Evolutionary conservation across 2,888 invertebrate species (phyloP), one percentile per base, ranked within the genome.

Genomic region (Diploptera punctata): DNA sequence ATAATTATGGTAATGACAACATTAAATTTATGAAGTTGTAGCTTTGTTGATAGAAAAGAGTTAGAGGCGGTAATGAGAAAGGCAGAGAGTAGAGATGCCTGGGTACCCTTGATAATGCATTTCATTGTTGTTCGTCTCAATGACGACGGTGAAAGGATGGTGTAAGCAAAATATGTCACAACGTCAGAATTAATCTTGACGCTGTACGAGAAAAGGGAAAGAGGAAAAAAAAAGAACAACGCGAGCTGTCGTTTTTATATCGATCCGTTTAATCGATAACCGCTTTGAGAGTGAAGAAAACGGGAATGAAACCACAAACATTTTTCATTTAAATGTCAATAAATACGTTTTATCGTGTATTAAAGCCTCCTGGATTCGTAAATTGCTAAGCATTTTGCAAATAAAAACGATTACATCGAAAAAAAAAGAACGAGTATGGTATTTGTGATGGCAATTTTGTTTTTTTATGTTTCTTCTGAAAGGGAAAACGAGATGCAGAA

Each of bases 301-400:
- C 16, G 18, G 18, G 9, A n/a, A n/a, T 9, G 52, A 52, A 29
- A 1, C n/a, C 31, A 3, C 57, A 29, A 29, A 24, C 57, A 29
- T 57, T 29, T 29, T n/a, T 57, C 16, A 57, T 57, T 54, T 54
- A 24, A 54, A 54, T 54, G 26, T 10, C 54, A 57, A 54, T 54
- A 54, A 54, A 13, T 57, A 16, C 29, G 1, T 13, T 31, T 57
- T 57, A 29, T 57, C 29, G 29, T 13, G 21, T 9, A 3, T 54
- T 24, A 54, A 24, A 9, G 2, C 54, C 21, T 54, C 26, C 24
- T 24, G 54, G 10, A 33, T 33, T 33, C 33, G n/a, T n/a, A n/a
- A n/a, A n/a, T n/a, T 33, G 33, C 33, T 33, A n/a, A n/a, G n/a
- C n/a, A n/a, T n/a, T n/a, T n/a, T n/a, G n/a, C n/a, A n/a, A n/a